These are phyloP conservation scores for Seriola rivoliana DNA, from an alignment of 2,113 vertebrate genomes.

Conservation along the genomic window DNA sequence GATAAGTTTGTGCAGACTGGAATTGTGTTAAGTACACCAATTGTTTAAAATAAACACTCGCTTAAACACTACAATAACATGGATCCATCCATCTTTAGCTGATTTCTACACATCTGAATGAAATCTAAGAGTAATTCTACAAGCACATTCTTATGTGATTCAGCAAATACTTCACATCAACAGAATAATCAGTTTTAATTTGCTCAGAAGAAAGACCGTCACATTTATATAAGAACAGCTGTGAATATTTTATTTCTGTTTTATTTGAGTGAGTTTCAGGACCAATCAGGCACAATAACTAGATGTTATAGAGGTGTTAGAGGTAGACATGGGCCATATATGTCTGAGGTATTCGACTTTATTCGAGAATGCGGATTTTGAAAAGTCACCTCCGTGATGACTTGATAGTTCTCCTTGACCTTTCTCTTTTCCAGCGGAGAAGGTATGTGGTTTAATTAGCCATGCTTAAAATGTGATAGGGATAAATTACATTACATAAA, in stretches of 20 bases:
- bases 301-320: not conserved
- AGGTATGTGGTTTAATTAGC: constrained; percentile 70
- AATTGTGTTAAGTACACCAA: too few relatives aligned
- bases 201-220: too few relatives aligned
- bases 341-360: not conserved
- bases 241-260: not conserved
- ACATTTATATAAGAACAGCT: constrained; percentile 5
- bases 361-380: constrained; percentile 15
- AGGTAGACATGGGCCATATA: not conserved
- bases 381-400: constrained; percentile 37
- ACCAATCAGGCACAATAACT: too few relatives aligned
- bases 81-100: not conserved
- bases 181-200: not conserved
- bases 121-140: not conserved
- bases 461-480: constrained; percentile 52
- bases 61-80: not conserved
- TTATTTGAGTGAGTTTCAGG: not conserved
- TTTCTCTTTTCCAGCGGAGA: constrained; percentile 46
- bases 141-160: not conserved
- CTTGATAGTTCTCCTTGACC: constrained; percentile 46
- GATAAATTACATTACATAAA: constrained; percentile 73
- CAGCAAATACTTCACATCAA: not conserved
- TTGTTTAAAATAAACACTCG: too few relatives aligned
- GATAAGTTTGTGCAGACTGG: too few relatives aligned
- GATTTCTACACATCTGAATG: not conserved